Evolutionary conservation across 2,113 vertebrate species (phyloP).

Genomic region (Leucosticte australis): DNA sequence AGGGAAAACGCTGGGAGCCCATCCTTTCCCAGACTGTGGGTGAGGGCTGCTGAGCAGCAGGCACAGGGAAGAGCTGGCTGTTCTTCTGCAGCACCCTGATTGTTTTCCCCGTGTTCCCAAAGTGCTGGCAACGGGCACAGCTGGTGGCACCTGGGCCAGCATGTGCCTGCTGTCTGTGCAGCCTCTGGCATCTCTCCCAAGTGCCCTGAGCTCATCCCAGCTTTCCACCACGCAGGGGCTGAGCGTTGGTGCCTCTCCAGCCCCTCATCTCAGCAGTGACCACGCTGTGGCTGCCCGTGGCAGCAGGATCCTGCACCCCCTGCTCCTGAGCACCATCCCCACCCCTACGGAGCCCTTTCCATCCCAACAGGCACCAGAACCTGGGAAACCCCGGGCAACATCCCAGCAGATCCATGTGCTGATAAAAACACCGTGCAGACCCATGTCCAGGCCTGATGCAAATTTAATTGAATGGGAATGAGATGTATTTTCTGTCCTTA

Average conservation of each 20-base stretch:
- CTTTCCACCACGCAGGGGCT: accelerated
- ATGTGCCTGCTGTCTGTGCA: accelerated
- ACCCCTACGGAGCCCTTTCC: not conserved
- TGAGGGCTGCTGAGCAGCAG: not conserved
- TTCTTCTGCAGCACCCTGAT: not conserved
- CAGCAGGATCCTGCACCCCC: not conserved
- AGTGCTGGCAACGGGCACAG: not conserved
- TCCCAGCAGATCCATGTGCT: not conserved
- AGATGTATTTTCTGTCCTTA: constrained; percentile 44
- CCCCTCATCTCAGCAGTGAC: not conserved
- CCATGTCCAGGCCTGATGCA: not conserved
- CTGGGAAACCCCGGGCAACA: not conserved
- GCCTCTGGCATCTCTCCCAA: accelerated
- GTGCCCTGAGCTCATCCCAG: not conserved
- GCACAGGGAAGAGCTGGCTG: accelerated
- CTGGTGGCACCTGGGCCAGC: accelerated
- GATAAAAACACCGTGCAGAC: not conserved
- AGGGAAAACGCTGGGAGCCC: not conserved
- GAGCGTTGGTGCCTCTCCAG: accelerated
- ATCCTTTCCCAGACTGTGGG: accelerated
- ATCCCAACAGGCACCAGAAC: accelerated
- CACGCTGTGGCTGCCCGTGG: accelerated
- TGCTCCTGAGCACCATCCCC: accelerated
- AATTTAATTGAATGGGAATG: not conserved
- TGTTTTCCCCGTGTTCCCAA: not conserved